phyloP scores from a whole-genome alignment of 2,888 invertebrate species.

The Dascillus cervinus region DNA sequence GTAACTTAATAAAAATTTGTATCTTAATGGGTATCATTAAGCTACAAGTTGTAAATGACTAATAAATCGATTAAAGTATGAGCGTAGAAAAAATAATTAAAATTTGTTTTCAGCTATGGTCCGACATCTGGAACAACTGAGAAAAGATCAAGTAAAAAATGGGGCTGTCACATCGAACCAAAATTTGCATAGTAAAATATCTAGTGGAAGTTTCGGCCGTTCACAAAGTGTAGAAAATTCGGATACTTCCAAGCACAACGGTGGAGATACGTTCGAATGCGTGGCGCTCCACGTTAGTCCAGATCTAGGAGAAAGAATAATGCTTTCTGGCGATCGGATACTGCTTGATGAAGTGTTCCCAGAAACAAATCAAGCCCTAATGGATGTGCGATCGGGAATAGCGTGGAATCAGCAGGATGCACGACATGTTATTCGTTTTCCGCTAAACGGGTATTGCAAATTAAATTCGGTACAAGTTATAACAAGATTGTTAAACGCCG shows the following conservation, averaged over 20 bases:
- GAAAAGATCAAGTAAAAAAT: slow-evolving; percentile 59
- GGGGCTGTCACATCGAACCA: slow-evolving; percentile 32
- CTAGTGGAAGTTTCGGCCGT: slow-evolving; percentile 20
- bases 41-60: no score
- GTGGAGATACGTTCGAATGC: slow-evolving; percentile 59
- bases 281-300: slow-evolving; percentile 74
- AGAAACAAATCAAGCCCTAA: slow-evolving; percentile 69
- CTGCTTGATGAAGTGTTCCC: slow-evolving; percentile 70
- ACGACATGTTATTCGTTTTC: slow-evolving; percentile 76
- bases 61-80: no score
- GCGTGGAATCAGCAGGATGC: slow-evolving; percentile 74
- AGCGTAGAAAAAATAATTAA: no score
- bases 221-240: slow-evolving; percentile 24
- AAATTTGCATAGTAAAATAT: slow-evolving; percentile 9
- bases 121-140: slow-evolving; percentile 64
- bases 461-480: slow-evolving; percentile 84
- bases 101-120: slow-evolving; percentile 56
- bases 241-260: slow-evolving; percentile 21
- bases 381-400: slow-evolving; percentile 71
- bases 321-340: slow-evolving; percentile 72
- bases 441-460: slow-evolving; percentile 83
- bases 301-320: slow-evolving; percentile 71
- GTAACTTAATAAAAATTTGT: no score
- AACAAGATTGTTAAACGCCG: slow-evolving; percentile 69
- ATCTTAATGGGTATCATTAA: no score